Base-by-base conservation (phyloP, 2,113 vertebrate genomes). In the Lepidothrix coronata region DNA sequence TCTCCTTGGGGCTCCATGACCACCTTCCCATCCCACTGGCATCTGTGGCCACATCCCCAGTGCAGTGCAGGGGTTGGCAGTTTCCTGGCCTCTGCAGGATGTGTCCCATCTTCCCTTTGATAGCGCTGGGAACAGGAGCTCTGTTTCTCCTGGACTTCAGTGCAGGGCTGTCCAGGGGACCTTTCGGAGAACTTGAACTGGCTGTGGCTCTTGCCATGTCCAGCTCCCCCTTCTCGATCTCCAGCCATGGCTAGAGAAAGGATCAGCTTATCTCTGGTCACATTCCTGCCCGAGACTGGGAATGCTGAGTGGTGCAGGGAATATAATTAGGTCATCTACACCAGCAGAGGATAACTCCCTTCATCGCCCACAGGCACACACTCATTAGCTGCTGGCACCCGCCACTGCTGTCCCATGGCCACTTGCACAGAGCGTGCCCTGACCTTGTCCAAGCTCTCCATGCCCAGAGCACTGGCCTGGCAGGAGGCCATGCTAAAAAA, bases 311-410 rank as follows among this genome's bases (percentile, higher is more conserved):
- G 1, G 22, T n/a, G 48, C 54, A 1, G 1, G 20, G 58, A 24
- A 31, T 23, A 20, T 5, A 49, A 49, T 46, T 24, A 66, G 25
- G 41, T 24, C 20, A 4, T 2, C 21, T 5, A 20, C 17, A 39
- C 6, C 39, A 70, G 86, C 72, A 24, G 48, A 19, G 0, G 8
- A 5, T 25, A 27, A 4, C 1, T 44, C 35, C 57, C 28, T n/a
- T 10, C 14, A 37, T 31, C 0, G 0, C 62, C 54, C n/a, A 3
- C 8, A 28, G 73, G 67, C 5, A 0, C 1, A 2, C 3, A 0
- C 35, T 61, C 0, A 0, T 51, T n/a, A 49, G 63, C 67, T 58
- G 41, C 84, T n/a, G 70, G 85, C 52, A 30, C 12, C 73, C 3
- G 0, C n/a, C 3, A 1, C 3, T 1, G 89, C 83, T 51, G 44